These are phyloP conservation scores for Crotalus helleri DNA, from an alignment of 2,113 vertebrate genomes.

Conservation along the genomic window DNA sequence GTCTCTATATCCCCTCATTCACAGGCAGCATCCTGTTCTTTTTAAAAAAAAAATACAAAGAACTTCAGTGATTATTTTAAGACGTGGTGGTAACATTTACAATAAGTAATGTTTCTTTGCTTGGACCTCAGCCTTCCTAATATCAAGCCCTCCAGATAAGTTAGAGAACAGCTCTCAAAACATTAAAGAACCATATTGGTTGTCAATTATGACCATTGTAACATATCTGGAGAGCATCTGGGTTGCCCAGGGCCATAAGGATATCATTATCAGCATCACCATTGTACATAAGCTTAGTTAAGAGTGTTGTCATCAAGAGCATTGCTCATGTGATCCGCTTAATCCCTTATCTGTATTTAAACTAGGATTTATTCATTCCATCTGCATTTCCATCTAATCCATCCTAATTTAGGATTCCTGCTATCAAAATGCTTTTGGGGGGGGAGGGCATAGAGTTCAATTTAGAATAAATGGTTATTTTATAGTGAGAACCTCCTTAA, in stretches of 20 bases:
- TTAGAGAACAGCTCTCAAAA: background rate
- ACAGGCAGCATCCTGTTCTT: accelerated
- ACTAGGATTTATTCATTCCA: background rate
- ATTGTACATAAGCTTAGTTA: background rate
- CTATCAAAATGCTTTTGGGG: background rate
- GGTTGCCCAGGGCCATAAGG: background rate
- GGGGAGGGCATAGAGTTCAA: background rate
- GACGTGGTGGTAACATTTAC: background rate
- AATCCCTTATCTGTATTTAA: background rate
- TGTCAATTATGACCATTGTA: background rate
- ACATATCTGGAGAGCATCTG: background rate
- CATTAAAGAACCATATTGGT: background rate
- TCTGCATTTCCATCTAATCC: background rate
- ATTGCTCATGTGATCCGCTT: background rate
- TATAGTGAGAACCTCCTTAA: background rate
- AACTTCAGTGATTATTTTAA: background rate
- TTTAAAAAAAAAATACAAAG: background rate
- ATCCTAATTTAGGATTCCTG: background rate
- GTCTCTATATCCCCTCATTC: accelerated
- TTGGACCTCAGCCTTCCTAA: background rate
- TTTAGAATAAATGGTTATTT: background rate
- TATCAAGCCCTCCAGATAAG: background rate
- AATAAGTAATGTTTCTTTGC: background rate
- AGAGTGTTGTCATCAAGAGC: background rate
- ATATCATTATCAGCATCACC: background rate